phyloP scores from a whole-genome alignment of 2,113 vertebrate genomes.

The Rallus limicola region DNA sequence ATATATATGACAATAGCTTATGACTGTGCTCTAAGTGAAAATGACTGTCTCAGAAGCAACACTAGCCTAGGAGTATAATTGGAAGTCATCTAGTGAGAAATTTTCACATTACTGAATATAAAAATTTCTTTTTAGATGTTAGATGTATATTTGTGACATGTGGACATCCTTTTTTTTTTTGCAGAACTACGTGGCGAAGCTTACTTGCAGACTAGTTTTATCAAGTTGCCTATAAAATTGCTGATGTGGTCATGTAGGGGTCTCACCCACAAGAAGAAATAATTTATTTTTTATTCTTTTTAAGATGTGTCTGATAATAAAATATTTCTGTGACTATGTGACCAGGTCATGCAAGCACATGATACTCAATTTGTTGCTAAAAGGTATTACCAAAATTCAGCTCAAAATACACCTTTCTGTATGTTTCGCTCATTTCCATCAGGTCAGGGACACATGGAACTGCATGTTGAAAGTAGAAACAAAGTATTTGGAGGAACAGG shows the following conservation, averaged over 20 bases:
- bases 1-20: not conserved
- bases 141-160: not conserved
- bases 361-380: not conserved
- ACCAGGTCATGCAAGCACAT: not conserved
- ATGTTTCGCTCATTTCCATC: not conserved
- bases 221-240: not conserved
- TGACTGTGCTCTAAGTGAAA: not conserved
- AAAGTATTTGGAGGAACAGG: not conserved
- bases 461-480: not conserved
- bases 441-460: not conserved
- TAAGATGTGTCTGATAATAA: not conserved
- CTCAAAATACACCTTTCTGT: not conserved
- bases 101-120: not conserved
- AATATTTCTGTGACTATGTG: not conserved
- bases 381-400: not conserved
- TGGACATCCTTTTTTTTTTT: not conserved
- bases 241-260: rapidly evolving
- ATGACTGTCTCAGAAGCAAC: not conserved
- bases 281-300: not conserved
- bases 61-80: not conserved
- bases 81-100: not conserved
- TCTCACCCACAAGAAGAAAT: not conserved
- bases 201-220: not conserved
- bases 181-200: not conserved
- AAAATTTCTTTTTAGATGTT: not conserved